Percentiles rank a stretch among this genome's conserved stretches.
Conservation (phyloP, 2,113 vertebrate genomes). For the Sander lucioperca region DNA sequence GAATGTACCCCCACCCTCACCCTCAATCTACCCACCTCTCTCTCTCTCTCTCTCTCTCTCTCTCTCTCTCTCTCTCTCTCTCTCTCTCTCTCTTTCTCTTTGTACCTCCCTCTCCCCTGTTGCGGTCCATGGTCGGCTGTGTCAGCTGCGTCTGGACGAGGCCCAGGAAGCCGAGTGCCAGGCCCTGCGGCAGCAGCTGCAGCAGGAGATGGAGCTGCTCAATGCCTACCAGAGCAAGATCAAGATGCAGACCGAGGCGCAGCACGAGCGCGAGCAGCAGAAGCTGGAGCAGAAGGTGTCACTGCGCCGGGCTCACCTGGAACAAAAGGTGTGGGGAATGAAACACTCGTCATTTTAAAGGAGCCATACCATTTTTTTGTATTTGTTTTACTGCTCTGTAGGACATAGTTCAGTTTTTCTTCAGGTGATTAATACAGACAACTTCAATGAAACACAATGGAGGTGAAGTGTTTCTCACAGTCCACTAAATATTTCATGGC, state of each 20-base stretch:
- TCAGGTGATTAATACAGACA: background rate
- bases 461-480: background rate
- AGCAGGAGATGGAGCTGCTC: conserved; percentile 99
- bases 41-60: background rate
- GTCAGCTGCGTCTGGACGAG: conserved; percentile 96
- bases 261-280: conserved; percentile 97
- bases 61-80: background rate
- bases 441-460: background rate
- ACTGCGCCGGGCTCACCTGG: conserved; percentile 95
- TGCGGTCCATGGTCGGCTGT: conserved; percentile 47
- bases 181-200: conserved; percentile 97
- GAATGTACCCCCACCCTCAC: conserved; percentile 9
- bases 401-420: background rate
- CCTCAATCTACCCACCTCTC: background rate
- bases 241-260: conserved; percentile 99
- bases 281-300: conserved; percentile 99
- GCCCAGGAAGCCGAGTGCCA: conserved; percentile 99
- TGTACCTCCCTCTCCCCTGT: conserved; percentile 32
- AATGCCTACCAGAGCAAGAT: conserved; percentile 99
- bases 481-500: background rate
- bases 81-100: conserved; percentile 17
- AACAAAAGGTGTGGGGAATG: conserved; percentile 90
- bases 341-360: conserved; percentile 25
- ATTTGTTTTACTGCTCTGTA: background rate
- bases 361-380: accelerated